A percentile compares a stretch with the other conserved stretches of the same genome.
phyloP scores from a whole-genome alignment of 1,140 invertebrate species.

The Limonius californicus region DNA sequence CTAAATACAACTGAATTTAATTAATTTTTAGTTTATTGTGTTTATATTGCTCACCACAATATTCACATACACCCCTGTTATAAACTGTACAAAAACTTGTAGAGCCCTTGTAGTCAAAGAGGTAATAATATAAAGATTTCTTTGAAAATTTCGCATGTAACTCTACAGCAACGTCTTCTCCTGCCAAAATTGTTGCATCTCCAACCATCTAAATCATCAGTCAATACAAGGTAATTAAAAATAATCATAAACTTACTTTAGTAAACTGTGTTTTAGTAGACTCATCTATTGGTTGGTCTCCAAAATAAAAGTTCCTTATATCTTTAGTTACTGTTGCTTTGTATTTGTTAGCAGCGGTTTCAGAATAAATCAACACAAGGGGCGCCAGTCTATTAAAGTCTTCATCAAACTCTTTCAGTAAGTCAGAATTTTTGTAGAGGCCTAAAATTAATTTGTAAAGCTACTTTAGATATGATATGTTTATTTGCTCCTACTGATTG shows the following conservation, averaged over 20 bases:
- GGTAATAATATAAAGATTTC: slow-evolving; percentile 60
- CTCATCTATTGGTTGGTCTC: too few species aligned
- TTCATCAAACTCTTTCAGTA: background rate
- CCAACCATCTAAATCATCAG: slow-evolving; percentile 57
- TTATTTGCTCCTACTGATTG: background rate
- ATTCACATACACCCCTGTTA: slow-evolving; percentile 20
- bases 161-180: slow-evolving; percentile 53
- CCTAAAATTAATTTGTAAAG: background rate
- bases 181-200: slow-evolving; percentile 56
- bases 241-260: background rate
- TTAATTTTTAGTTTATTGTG: too few species aligned
- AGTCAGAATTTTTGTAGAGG: background rate
- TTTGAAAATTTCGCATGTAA: slow-evolving; percentile 49
- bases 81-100: slow-evolving; percentile 56
- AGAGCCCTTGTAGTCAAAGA: slow-evolving; percentile 59
- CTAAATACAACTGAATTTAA: slow-evolving; percentile 35
- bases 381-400: background rate
- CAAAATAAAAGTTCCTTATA: background rate
- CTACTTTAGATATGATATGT: background rate
- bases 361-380: background rate
- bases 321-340: too few species aligned
- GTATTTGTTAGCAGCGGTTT: too few species aligned
- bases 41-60: slow-evolving; percentile 62
- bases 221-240: background rate
- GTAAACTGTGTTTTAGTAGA: too few species aligned